phyloP scores from a whole-genome alignment of 2,113 vertebrate species.

The Tautogolabrus adspersus region DNA sequence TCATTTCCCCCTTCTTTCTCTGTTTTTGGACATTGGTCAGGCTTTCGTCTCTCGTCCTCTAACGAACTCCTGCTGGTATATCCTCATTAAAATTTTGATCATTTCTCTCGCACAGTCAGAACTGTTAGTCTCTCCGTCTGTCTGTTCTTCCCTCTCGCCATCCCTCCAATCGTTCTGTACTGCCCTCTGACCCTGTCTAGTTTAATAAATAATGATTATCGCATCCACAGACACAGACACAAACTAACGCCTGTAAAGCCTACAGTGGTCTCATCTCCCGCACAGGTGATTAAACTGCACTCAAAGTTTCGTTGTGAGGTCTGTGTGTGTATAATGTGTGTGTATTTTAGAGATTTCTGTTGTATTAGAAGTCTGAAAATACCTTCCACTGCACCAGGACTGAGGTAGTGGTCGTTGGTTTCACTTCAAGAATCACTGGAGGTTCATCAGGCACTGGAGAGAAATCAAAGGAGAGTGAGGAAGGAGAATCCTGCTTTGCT shows the following conservation, averaged over 20 bases:
- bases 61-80: constrained; percentile 44
- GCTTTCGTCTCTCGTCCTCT: constrained; percentile 31
- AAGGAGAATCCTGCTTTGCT: not conserved
- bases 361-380: constrained; percentile 32
- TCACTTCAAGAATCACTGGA: constrained; percentile 89
- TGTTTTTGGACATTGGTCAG: constrained; percentile 30
- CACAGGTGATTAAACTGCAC: constrained; percentile 27
- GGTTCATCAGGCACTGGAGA: constrained; percentile 91
- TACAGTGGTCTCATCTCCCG: constrained; percentile 1
- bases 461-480: constrained; percentile 27
- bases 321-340: constrained; percentile 3
- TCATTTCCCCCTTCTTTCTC: not conserved
- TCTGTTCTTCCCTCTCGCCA: not conserved
- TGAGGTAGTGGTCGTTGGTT: constrained; percentile 93
- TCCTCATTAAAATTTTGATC: constrained; percentile 51
- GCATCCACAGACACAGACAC: constrained; percentile 1
- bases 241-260: not conserved
- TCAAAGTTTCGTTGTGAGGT: constrained; percentile 5
- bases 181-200: constrained; percentile 44
- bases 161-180: constrained; percentile 24
- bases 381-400: constrained; percentile 98
- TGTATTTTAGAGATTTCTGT: constrained; percentile 2
- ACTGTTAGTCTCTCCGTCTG: constrained; percentile 22
- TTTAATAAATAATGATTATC: constrained; percentile 57
- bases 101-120: constrained; percentile 16